Base-by-base conservation (phyloP, 2,113 vertebrate species). In the Lathamus discolor region DNA sequence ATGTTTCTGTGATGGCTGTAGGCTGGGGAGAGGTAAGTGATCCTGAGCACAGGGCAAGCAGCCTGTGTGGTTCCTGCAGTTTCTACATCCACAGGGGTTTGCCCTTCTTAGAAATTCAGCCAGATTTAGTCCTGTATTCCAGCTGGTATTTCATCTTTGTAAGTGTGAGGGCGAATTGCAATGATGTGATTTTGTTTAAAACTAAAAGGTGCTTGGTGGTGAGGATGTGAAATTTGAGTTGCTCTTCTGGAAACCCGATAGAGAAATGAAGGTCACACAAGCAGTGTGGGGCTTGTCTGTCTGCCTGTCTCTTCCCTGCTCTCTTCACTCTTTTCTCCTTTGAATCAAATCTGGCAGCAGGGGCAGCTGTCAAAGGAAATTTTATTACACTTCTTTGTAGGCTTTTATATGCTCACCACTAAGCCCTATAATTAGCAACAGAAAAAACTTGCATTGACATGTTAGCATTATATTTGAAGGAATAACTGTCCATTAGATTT, bases 1-100 rank as follows among this genome's bases (percentile, higher is more conserved):
- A 25, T 2, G 0, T 0, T 2, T 14, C 29, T n/a, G 17, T 15
- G 27, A 18, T 11, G 23, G 24, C 6, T 66, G 59, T 1, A 1
- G 1, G 33, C 18, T 64, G 57, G 28, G 35, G 31, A 81, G 20
- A 72, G 31, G 67, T 64, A 64, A 68, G 35, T 46, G 37, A 18
- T 10, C 22, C 25, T 37, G n/a, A 46, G 14, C 1, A 2, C 7
- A 11, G n/a, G 18, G 39, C 9, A 22, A 37, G 7, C 9, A 9
- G 17, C 18, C 66, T 67, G 33, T 2, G 1, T 9, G 8, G 23
- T 48, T 9, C 11, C 28, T 77, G 54, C 3, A 4, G 33, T 23
- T 85, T 67, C 3, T 3, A 19, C 2, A 23, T 41, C 31, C 3
- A 1, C 9, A 7, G 33, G 46, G 6, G 3, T 17, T 67, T 63